Conservation (phyloP, 2,888 invertebrate species). For the Drosophila anomelani region DNA sequence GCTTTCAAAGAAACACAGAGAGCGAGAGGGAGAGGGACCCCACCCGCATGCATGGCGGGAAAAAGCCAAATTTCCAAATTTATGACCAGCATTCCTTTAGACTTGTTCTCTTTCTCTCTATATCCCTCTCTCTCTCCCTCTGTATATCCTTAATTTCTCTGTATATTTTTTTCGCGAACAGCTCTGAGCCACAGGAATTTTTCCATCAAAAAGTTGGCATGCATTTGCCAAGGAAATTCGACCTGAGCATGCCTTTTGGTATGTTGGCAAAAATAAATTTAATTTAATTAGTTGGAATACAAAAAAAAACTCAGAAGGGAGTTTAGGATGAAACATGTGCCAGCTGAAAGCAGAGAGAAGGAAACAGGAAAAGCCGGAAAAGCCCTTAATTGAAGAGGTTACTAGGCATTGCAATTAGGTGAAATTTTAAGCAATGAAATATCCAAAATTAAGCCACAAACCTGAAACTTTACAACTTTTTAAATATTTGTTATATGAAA, state of each 20-base stretch:
- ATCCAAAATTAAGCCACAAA: background rate
- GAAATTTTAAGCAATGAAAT: background rate
- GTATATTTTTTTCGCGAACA: background rate
- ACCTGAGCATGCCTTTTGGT: slow-evolving; percentile 2
- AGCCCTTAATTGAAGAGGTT: slow-evolving; percentile 8
- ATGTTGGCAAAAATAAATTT: slow-evolving; percentile 5
- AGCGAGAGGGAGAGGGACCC: background rate
- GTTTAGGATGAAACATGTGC: slow-evolving; percentile 1
- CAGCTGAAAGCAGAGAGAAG: background rate
- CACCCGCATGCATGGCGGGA: slow-evolving; percentile 7
- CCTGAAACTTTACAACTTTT: background rate
- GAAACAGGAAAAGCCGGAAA: background rate
- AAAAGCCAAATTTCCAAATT: slow-evolving; percentile 23
- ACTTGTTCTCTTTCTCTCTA: background rate
- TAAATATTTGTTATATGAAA: background rate
- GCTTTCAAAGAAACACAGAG: slow-evolving; percentile 7
- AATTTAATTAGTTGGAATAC: slow-evolving; percentile 33
- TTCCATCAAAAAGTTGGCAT: slow-evolving; percentile 19
- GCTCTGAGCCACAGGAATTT: slow-evolving; percentile 23
- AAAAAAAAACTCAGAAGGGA: background rate
- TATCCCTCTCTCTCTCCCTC: background rate
- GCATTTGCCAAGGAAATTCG: slow-evolving; percentile 14
- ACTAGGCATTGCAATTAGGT: slow-evolving; percentile 12
- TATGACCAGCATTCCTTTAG: slow-evolving; percentile 27
- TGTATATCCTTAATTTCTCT: slow-evolving; percentile 3